These are phyloP conservation scores for Entosphenus tridentatus DNA, from an alignment of 2,113 vertebrate species.

Conservation along the genomic window DNA sequence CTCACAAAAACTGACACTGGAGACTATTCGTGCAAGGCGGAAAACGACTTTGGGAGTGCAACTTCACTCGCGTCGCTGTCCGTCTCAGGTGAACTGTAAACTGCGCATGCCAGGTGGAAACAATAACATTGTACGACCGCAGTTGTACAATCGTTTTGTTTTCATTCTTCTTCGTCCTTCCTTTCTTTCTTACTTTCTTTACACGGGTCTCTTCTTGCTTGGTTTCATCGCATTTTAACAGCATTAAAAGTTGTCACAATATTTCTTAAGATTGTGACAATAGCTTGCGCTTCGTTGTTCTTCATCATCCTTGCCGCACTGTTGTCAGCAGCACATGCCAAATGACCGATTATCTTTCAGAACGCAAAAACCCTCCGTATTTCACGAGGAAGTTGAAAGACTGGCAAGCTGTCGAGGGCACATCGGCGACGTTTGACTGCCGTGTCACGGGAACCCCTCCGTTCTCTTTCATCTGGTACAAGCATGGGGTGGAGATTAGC, in stretches of 20 bases:
- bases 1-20: neutral
- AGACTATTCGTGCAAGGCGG: constrained; percentile 2
- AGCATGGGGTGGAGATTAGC: neutral
- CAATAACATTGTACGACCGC: too few species aligned
- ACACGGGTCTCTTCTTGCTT: too few species aligned
- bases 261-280: too few species aligned
- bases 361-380: constrained; percentile 3
- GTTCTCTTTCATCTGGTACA: constrained; percentile 2
- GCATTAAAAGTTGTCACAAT: too few species aligned
- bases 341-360: neutral
- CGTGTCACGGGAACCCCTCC: neutral
- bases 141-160: too few species aligned
- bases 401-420: neutral
- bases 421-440: neutral
- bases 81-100: neutral
- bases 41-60: neutral
- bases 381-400: constrained; percentile 3
- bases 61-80: neutral
- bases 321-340: too few species aligned
- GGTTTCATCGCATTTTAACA: too few species aligned
- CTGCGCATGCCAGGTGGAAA: too few species aligned
- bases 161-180: too few species aligned
- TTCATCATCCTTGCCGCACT: too few species aligned
- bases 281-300: too few species aligned
- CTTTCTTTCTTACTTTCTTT: too few species aligned